Conservation (phyloP, 2,888 invertebrate species). For the Frankliniella intonsa region DNA sequence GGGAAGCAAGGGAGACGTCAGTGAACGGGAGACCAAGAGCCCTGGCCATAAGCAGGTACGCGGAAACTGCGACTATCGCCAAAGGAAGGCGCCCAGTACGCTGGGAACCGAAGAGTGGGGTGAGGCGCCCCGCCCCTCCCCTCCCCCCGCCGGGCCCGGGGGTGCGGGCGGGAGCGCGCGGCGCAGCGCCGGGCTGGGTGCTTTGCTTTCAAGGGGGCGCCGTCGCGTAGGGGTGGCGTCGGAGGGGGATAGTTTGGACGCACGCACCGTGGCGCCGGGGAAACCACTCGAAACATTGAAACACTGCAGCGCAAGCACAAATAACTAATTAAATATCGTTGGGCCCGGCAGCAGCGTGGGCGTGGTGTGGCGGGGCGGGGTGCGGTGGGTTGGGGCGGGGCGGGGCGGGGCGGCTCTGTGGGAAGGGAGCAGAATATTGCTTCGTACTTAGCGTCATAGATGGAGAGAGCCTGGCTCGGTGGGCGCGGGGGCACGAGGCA, state of each 20-base stretch:
- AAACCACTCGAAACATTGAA: conserved; percentile 25
- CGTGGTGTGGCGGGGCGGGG: not conserved
- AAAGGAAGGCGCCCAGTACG: too few relatives aligned
- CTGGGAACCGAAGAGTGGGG: too few relatives aligned
- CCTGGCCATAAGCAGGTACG: too few relatives aligned
- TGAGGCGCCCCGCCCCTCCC: not conserved
- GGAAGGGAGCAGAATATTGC: not conserved
- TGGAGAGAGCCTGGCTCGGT: not conserved
- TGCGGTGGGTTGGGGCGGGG: not conserved
- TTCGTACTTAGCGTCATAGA: conserved; percentile 10
- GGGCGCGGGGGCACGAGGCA: not conserved
- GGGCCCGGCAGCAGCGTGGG: not conserved
- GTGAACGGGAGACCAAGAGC: too few relatives aligned
- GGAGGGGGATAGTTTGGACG: not conserved
- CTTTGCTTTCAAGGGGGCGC: not conserved
- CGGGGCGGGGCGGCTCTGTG: not conserved
- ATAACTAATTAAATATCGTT: conserved; percentile 26
- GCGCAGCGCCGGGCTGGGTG: not conserved
- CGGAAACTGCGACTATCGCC: too few relatives aligned
- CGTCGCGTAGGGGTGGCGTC: not conserved
- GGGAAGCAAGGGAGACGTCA: too few relatives aligned
- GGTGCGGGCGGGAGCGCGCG: not conserved
- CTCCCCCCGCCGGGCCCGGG: not conserved
- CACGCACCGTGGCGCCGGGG: not conserved
- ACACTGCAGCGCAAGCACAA: not conserved